These are phyloP conservation scores for Drosophila pseudotakahashii DNA, from an alignment of 2,888 invertebrate genomes.

Conservation along the genomic window DNA sequence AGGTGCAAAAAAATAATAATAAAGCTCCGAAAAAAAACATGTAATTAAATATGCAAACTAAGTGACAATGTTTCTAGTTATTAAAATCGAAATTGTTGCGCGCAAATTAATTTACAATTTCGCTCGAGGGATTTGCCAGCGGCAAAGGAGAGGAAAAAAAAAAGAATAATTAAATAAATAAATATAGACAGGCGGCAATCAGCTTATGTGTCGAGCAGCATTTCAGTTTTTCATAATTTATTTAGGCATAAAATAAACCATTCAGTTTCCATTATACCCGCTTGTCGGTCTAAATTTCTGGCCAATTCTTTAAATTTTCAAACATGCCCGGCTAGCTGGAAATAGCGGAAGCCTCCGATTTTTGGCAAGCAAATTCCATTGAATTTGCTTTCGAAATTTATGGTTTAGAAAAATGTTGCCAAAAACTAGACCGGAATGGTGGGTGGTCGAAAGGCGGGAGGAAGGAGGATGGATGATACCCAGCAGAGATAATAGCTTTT, in stretches of 20 bases:
- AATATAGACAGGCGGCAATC: constrained; percentile 38
- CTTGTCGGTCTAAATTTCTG: constrained; percentile 23
- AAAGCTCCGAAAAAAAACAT: constrained; percentile 12
- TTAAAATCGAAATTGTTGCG: constrained; percentile 51
- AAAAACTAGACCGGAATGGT: constrained; percentile 59
- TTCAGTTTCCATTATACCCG: constrained; percentile 14
- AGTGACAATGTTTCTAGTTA: constrained; percentile 49
- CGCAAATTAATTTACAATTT: constrained; percentile 50
- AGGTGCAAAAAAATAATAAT: not conserved
- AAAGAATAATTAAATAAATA: constrained; percentile 39
- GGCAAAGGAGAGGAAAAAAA: constrained; percentile 8
- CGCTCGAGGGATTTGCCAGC: constrained; percentile 40
- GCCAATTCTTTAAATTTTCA: constrained; percentile 43
- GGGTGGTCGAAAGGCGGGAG: constrained; percentile 20
- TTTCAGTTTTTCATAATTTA: constrained; percentile 43
- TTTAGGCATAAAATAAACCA: constrained; percentile 19
- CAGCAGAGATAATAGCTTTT: constrained; percentile 77
- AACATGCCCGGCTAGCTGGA: constrained; percentile 27
- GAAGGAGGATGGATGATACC: constrained; percentile 35
- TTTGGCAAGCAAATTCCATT: constrained; percentile 73
- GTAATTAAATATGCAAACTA: constrained; percentile 49
- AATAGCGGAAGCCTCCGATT: constrained; percentile 58
- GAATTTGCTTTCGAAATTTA: constrained; percentile 71
- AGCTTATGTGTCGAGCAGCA: constrained; percentile 40
- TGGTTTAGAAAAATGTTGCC: constrained; percentile 71